A percentile compares a stretch with the other conserved stretches of the same genome.
phyloP scores from a whole-genome alignment of 2,888 invertebrate genomes.

The Diarsia rubi region DNA sequence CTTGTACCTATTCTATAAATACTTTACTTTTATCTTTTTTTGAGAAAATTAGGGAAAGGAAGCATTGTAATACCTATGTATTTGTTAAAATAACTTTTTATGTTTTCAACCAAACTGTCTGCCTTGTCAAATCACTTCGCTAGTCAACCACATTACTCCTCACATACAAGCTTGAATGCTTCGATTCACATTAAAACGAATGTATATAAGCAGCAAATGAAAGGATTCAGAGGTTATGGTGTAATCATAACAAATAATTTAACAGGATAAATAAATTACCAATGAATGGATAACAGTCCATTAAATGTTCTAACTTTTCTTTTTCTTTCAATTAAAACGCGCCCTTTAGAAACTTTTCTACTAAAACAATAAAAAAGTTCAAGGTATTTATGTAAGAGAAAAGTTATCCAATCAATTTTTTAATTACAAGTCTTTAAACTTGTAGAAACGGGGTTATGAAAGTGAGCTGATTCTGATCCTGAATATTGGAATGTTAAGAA shows the following conservation, averaged over 20 bases:
- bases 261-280: slow-evolving; percentile 25
- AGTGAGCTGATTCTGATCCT: slow-evolving; percentile 24
- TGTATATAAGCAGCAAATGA: neutral
- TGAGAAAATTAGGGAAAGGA: neutral
- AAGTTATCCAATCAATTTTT: slow-evolving; percentile 75
- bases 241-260: slow-evolving; percentile 8
- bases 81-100: neutral
- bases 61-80: neutral
- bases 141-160: neutral
- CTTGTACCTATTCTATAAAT: neutral
- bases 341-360: slow-evolving; percentile 53
- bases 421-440: slow-evolving; percentile 67
- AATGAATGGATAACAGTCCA: slow-evolving; percentile 40
- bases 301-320: slow-evolving; percentile 33
- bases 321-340: slow-evolving; percentile 15
- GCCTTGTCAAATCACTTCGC: neutral
- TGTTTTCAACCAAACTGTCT: neutral
- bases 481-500: slow-evolving; percentile 21
- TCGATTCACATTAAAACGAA: neutral
- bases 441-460: slow-evolving; percentile 28
- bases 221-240: neutral
- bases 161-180: neutral
- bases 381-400: slow-evolving; percentile 66
- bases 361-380: slow-evolving; percentile 67
- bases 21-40: neutral